Evolutionary conservation across 2,797 vertebrate species (phyloP).

Genomic region (Cyprinella venusta): DNA sequence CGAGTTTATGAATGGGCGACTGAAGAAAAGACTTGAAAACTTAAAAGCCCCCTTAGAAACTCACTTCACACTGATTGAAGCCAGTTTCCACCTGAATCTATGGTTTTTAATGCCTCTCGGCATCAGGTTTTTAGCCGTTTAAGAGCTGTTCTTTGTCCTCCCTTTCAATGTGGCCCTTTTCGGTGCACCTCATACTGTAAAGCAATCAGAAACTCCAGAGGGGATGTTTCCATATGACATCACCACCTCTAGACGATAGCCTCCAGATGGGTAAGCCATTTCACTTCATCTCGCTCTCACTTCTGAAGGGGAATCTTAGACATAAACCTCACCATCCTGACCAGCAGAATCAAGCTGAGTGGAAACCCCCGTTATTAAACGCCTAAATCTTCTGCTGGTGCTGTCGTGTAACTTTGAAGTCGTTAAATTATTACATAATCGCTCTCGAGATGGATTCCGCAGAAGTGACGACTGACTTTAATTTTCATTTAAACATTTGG

Average conservation of each 20-base stretch:
- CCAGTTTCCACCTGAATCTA: conserved; percentile 27
- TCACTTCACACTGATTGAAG: conserved; percentile 44
- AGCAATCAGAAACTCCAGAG: conserved; percentile 46
- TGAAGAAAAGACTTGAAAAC: conserved; percentile 44
- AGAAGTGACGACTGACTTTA: conserved; percentile 37
- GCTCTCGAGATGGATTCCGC: conserved; percentile 33
- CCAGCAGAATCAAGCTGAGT: conserved; percentile 38
- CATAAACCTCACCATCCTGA: conserved; percentile 37
- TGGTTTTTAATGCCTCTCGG: conserved; percentile 33
- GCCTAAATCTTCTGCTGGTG: conserved; percentile 29
- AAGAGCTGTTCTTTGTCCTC: conserved; percentile 32
- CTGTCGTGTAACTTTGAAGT: conserved; percentile 38
- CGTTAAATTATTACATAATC: conserved; percentile 47
- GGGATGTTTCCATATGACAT: conserved; percentile 55
- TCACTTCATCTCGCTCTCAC: conserved; percentile 41
- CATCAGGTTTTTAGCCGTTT: conserved; percentile 25
- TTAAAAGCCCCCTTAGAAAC: conserved; percentile 35
- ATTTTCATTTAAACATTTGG: conserved; percentile 34
- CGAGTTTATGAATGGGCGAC: conserved; percentile 34
- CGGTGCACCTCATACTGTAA: conserved; percentile 54
- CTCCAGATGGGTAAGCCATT: conserved; percentile 50
- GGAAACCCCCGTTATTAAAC: conserved; percentile 54
- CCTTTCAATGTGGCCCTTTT: conserved; percentile 39
- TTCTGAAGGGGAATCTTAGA: conserved; percentile 41
- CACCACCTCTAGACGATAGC: conserved; percentile 42